These are phyloP conservation scores for Babylonia areolata DNA, from an alignment of 1,140 invertebrate genomes.

Conservation along the genomic window DNA sequence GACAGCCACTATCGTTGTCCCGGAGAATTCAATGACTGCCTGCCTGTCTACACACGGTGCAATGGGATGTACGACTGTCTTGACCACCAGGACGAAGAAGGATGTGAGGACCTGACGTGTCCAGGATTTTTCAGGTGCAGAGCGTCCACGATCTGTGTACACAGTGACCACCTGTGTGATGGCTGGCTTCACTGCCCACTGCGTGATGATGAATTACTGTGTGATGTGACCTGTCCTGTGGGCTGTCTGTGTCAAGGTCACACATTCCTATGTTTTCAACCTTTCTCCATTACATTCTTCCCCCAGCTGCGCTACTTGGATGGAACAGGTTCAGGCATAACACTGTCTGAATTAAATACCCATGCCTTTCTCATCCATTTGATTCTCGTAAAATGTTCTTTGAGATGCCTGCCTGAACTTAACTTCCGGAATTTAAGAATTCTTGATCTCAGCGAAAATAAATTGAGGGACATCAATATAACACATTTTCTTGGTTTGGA, in stretches of 20 bases:
- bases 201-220: conserved; percentile 17
- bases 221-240: conserved; percentile 2
- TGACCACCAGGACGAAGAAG: not conserved
- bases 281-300: not conserved
- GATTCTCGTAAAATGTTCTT: not conserved
- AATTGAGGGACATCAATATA: not conserved
- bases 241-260: conserved; percentile 17
- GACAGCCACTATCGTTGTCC: conserved; percentile 17
- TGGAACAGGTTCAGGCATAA: conserved; percentile 3
- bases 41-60: conserved; percentile 33
- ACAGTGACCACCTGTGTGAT: conserved; percentile 24
- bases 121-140: conserved; percentile 19
- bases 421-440: not conserved
- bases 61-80: conserved; percentile 19
- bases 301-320: not conserved
- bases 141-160: not conserved
- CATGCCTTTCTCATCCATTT: not conserved
- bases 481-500: conserved; percentile 17
- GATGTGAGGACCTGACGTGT: not conserved
- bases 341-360: not conserved
- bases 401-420: not conserved
- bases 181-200: conserved; percentile 32
- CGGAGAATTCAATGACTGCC: conserved; percentile 9
- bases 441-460: conserved; percentile 39
- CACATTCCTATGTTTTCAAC: not conserved